phyloP scores from a whole-genome alignment of 2,888 invertebrate species.

The Acutogordius australiensis region DNA sequence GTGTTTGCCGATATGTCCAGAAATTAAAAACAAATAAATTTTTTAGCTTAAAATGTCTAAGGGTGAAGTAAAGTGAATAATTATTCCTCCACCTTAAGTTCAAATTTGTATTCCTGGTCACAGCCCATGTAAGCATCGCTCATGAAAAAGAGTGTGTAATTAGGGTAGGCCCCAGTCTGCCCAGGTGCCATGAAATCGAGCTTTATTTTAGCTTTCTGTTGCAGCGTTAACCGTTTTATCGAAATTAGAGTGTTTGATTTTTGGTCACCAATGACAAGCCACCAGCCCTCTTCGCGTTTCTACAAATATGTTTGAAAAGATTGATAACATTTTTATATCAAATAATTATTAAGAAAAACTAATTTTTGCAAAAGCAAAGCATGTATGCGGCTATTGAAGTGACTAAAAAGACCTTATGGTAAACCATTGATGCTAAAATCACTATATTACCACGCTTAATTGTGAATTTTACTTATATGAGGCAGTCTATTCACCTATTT shows the following conservation, averaged over 20 bases:
- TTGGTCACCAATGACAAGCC: constrained; percentile 93
- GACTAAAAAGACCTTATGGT: too few species aligned
- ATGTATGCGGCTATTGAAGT: too few species aligned
- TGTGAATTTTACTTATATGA: constrained; percentile 3
- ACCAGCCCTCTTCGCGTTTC: constrained; percentile 38
- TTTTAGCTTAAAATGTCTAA: too few species aligned
- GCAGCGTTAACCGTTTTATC: constrained; percentile 74
- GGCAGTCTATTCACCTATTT: too few species aligned
- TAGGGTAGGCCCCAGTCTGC: constrained; percentile 30
- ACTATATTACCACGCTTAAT: too few species aligned
- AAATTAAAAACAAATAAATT: too few species aligned
- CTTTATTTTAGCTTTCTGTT: constrained; percentile 48
- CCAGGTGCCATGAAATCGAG: constrained; percentile 67
- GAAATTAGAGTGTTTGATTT: constrained; percentile 69
- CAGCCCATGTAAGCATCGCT: constrained; percentile 94
- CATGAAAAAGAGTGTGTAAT: constrained; percentile 88
- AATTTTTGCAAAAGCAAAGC: too few species aligned
- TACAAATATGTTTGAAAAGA: too few species aligned
- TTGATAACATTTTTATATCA: constrained; percentile 9
- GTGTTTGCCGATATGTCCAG: too few species aligned
- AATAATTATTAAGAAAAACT: constrained; percentile 5
- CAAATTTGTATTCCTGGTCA: constrained; percentile 88
- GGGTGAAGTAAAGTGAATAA: too few species aligned
- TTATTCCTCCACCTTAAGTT: constrained; percentile 23
- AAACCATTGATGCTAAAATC: too few species aligned